phyloP scores from a whole-genome alignment of 2,797 vertebrate species.

The Dromococcyx pavoninus region DNA sequence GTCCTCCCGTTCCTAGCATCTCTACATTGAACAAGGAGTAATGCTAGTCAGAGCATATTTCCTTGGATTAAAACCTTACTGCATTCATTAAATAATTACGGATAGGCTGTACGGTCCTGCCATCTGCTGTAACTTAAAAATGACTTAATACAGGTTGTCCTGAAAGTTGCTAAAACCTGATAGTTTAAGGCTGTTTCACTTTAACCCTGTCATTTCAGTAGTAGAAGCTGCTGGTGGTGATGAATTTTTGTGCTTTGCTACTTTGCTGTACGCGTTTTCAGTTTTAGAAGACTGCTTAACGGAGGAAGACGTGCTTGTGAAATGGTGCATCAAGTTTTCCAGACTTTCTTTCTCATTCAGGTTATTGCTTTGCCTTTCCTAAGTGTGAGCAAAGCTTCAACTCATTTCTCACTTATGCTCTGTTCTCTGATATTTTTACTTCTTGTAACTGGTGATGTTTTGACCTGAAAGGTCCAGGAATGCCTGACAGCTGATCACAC shows the following conservation, averaged over 20 bases:
- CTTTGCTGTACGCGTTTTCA: background rate
- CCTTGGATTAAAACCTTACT: background rate
- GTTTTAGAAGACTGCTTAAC: background rate
- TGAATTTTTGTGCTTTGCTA: background rate
- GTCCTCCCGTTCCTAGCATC: background rate
- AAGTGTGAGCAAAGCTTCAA: background rate
- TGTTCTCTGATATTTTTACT: background rate
- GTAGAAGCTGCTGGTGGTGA: background rate
- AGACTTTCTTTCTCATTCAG: background rate
- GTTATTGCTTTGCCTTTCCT: background rate
- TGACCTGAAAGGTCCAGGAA: background rate
- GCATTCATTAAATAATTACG: background rate
- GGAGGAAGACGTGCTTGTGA: background rate
- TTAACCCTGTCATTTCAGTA: background rate
- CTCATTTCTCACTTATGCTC: background rate
- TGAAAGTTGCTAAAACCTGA: background rate
- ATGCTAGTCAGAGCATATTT: background rate
- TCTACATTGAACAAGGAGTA: background rate
- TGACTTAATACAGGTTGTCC: background rate
- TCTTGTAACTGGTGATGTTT: background rate
- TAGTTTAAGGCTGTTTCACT: background rate
- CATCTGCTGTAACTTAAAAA: background rate
- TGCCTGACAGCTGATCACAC: background rate
- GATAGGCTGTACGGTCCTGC: background rate
- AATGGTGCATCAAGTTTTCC: background rate